Base-by-base conservation (phyloP, 2,888 invertebrate species). In the Hemithea aestivaria region DNA sequence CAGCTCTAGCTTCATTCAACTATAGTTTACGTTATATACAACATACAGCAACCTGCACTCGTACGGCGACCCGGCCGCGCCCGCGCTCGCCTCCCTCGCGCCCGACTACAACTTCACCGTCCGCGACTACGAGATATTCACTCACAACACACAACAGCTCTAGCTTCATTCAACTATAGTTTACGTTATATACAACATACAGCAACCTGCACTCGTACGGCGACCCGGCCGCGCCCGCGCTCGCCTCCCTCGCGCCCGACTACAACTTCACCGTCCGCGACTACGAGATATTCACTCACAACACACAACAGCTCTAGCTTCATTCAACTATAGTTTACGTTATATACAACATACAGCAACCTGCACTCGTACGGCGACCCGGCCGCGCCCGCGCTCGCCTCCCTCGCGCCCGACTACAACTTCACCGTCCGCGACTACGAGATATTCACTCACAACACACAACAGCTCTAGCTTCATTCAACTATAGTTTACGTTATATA, bases 351-450 rank as follows among this genome's bases (percentile, higher is more conserved):
- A 16, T 16, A 16, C 16, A 16, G 16, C 45, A 97, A 97, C 85
- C 95, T 96, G 10, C 96, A 97, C 82, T 95, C 96, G 38, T 96
- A 96, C 72, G 95, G 95, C 64, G 95, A 95, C 73, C 93, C 94
- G 1, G 82, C 89, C 33, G 91, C 91, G 58, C 82, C 89, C 33
- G 91, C 91, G 58, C 56, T 64, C 79, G 89, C 91, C 34, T 89
- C 92, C 25, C 87, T 94, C 32, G 93, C 93, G 88, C 91, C 93
- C 0, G 94, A 94, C 64, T 97, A 96, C 75, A 94, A 95, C 81
- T 97, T 97, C 72, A 91, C 92, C 9, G 93, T 97, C n/a, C 87
- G 91, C 1, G 96, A 97, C 77, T 97, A 97, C 73, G 96, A 97
- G 82, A 93, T 97, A 6, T 97, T 96, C 68, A 94, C 16, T 4